Evolutionary conservation across 2,888 invertebrate genomes (phyloP).

Genomic region (Dryococelus australis): DNA sequence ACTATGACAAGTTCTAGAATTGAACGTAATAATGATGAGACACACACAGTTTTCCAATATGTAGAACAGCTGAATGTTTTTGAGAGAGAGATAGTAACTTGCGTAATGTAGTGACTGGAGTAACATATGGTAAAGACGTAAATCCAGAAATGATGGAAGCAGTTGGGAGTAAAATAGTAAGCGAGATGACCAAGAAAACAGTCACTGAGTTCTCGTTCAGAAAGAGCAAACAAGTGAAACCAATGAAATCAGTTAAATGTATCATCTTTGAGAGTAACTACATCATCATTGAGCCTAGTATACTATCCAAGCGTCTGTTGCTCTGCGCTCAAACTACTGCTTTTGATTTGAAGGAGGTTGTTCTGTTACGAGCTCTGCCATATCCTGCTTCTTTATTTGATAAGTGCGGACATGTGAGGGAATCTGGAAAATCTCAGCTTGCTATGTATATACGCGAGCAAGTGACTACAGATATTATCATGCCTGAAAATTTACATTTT

Average conservation of each 20-base stretch:
- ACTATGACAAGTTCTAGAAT: constrained; percentile 17
- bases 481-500: not conserved
- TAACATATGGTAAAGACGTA: too few relatives aligned
- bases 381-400: constrained; percentile 23
- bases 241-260: constrained; percentile 21
- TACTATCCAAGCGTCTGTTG: constrained; percentile 13
- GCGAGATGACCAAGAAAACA: too few relatives aligned
- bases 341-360: constrained; percentile 20
- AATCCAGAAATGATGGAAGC: too few relatives aligned
- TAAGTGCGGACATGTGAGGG: not conserved
- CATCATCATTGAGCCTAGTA: not conserved
- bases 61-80: not conserved
- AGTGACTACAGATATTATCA: constrained; percentile 2
- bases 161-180: too few relatives aligned
- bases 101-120: constrained; percentile 13
- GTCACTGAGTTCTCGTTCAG: too few relatives aligned
- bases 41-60: constrained; percentile 7
- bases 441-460: not conserved
- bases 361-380: constrained; percentile 23
- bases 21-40: constrained; percentile 17
- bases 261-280: not conserved
- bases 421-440: constrained; percentile 23
- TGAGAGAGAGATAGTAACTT: not conserved
- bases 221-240: too few relatives aligned
- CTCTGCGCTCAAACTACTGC: not conserved